Evolutionary conservation across 2,888 invertebrate genomes (phyloP), one percentile per base, ranked within the genome.

Genomic region (Augochlorella aurata): DNA sequence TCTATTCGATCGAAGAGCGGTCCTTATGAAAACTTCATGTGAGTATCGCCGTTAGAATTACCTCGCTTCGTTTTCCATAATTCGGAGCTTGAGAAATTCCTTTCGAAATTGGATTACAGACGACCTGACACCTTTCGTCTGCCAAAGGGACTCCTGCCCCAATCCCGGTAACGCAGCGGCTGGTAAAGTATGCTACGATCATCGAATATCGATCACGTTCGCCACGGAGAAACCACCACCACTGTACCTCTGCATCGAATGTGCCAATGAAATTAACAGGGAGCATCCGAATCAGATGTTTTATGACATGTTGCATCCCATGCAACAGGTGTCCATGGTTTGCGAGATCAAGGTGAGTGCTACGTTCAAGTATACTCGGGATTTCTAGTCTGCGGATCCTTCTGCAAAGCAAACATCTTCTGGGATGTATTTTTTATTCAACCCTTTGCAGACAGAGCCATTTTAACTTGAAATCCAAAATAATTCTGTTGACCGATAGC

Each of bases 221-320:
- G 97, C 97, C 0, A 96, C 96, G 0, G 98, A 98, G 93, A 96
- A 97, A 79, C 98, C 99, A 1, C 99, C 99, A 24, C 99, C 99
- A 0, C 95, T 99, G 14, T 98, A 98, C 93, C 95, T 99, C 4
- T 99, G 99, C 93, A 98, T 98, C 86, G 99, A 98, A 94, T 99
- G 99, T 94, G 98, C 98, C 65, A 97, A 98, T 93, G 97, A 98
- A 94, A 97, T 98, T 84, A 97, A 98, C 92, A 96, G 97, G 47
- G 97, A 97, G 91, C 97, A 97, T 92, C 97, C 97, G 0, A 97
- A 97, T 92, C 96, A 97, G 92, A 96, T 96, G 87, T 97, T 98
- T 93, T 97, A 97, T 91, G 98, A 98, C 91, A 97, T 98, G 83
- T 94, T 98, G 63, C 97, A 98, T 92, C 98, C 98, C 0, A 98